phyloP scores from a whole-genome alignment of 64 coral and sea anemone species.

The Porites australiensis region DNA sequence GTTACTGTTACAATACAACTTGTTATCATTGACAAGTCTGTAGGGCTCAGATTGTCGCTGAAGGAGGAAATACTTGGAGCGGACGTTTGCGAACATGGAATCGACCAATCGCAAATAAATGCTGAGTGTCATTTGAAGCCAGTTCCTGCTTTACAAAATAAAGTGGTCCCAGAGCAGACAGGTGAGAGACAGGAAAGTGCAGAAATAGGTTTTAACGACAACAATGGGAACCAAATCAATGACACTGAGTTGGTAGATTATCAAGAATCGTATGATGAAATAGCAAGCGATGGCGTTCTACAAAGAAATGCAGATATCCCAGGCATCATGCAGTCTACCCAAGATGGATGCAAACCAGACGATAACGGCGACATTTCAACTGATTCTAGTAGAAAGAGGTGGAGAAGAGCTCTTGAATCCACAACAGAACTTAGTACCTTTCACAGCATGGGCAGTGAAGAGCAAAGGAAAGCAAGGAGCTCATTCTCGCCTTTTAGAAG shows the following conservation, averaged over 20 bases:
- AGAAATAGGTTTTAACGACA: background rate
- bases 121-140: background rate
- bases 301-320: background rate
- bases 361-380: background rate
- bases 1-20: conserved; percentile 60
- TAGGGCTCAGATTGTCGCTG: conserved; percentile 53
- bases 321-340: background rate
- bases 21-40: conserved; percentile 43
- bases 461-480: too few relatives aligned
- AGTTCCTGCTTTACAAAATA: background rate
- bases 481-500: background rate
- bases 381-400: background rate
- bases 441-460: background rate
- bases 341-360: background rate
- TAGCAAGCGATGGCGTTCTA: background rate
- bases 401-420: background rate
- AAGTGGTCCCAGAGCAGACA: background rate
- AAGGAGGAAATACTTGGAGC: conserved; percentile 64
- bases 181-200: background rate
- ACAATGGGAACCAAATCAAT: background rate
- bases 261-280: background rate
- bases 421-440: background rate
- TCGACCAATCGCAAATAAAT: background rate
- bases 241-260: background rate
- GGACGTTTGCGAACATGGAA: conserved; percentile 61